phyloP scores from a whole-genome alignment of 2,888 invertebrate species.

The Eupithecia exiguata region DNA sequence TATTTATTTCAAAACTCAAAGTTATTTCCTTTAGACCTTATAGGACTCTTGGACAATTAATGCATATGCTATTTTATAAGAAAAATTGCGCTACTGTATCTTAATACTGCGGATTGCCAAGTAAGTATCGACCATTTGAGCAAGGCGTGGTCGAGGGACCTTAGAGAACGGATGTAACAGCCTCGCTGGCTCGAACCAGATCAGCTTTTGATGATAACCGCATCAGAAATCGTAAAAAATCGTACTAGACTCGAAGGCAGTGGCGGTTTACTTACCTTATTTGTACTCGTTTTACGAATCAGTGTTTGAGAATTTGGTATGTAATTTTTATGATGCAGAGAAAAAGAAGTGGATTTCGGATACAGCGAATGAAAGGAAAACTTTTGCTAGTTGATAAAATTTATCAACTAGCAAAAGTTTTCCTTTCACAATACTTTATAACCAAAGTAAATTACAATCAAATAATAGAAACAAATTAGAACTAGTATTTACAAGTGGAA shows the following conservation, averaged over 20 bases:
- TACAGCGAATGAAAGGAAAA: neutral
- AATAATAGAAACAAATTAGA: too few species aligned
- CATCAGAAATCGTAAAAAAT: slow-evolving; percentile 67
- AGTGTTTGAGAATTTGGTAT: neutral
- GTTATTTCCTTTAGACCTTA: too few species aligned
- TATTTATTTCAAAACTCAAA: too few species aligned
- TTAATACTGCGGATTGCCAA: slow-evolving; percentile 42
- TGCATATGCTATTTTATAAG: neutral
- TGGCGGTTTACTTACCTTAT: neutral
- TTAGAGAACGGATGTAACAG: slow-evolving; percentile 78
- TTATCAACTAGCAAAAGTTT: too few species aligned
- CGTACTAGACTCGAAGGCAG: slow-evolving; percentile 39
- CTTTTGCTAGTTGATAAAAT: too few species aligned
- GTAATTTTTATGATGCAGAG: neutral
- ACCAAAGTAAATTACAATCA: too few species aligned
- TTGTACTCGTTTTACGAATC: neutral
- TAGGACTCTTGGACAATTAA: too few species aligned
- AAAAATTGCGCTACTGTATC: slow-evolving; percentile 17
- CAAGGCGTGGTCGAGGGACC: slow-evolving; percentile 76
- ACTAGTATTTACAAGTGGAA: too few species aligned
- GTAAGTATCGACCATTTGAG: slow-evolving; percentile 60
- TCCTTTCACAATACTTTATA: too few species aligned
- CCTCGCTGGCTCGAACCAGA: slow-evolving; percentile 72
- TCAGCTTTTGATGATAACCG: slow-evolving; percentile 75
- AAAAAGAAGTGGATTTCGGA: neutral